These are phyloP conservation scores for Myotis vivesi DNA, from an alignment of 2,797 vertebrate species.

Conservation along the genomic window DNA sequence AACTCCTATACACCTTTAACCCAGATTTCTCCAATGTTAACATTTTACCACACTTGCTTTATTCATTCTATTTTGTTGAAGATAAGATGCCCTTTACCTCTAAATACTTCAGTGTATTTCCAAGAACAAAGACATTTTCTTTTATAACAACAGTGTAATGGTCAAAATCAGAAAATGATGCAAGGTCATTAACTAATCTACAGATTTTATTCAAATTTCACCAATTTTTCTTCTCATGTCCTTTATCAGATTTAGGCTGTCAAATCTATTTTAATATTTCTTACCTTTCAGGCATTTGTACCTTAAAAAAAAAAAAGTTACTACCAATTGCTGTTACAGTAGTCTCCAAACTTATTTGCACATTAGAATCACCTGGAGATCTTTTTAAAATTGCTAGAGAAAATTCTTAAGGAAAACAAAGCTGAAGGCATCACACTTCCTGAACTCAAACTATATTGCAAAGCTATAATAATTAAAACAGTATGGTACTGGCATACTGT, in stretches of 20 bases:
- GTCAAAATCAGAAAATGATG: not conserved
- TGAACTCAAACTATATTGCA: not conserved
- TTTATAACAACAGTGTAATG: not conserved
- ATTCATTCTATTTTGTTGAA: not conserved
- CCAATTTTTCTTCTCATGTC: not conserved
- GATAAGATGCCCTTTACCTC: not conserved
- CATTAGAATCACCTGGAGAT: not conserved
- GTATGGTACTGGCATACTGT: not conserved
- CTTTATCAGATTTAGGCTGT: not conserved
- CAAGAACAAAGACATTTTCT: not conserved
- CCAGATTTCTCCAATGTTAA: not conserved
- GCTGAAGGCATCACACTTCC: not conserved
- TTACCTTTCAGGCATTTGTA: not conserved
- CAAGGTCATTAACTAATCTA: not conserved
- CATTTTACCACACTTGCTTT: not conserved
- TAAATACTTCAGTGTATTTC: not conserved
- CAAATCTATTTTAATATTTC: not conserved
- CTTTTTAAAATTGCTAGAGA: not conserved
- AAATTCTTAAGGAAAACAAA: not conserved
- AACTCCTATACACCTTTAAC: not conserved
- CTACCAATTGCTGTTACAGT: not conserved
- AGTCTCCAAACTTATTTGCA: not conserved
- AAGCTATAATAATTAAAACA: not conserved
- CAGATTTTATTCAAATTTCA: not conserved
- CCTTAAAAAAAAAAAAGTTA: not conserved